Conservation (phyloP, 2,113 vertebrate genomes). For the Chloebia gouldiae region DNA sequence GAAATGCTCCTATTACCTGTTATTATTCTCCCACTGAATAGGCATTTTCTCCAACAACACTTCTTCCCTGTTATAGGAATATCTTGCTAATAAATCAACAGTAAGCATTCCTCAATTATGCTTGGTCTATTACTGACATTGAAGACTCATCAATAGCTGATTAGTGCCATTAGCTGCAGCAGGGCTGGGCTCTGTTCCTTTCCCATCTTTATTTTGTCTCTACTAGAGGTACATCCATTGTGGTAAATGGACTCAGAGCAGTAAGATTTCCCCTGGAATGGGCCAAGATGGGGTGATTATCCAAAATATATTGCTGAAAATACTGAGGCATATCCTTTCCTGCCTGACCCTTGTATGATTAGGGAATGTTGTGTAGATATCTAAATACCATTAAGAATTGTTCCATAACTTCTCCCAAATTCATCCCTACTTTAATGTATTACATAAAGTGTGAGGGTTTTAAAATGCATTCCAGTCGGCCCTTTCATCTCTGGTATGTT, state of each 20-base stretch:
- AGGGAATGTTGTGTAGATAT: not conserved
- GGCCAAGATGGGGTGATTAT: not conserved
- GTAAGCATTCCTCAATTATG: not conserved
- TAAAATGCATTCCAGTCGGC: not conserved
- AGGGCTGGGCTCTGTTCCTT: not conserved
- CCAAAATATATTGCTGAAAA: not conserved
- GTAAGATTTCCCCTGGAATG: not conserved
- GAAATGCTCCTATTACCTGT: not conserved
- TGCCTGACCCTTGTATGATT: not conserved
- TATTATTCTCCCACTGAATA: not conserved
- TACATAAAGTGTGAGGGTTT: rapidly evolving
- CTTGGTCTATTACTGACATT: not conserved
- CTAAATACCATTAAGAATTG: not conserved
- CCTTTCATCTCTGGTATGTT: not conserved
- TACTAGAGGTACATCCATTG: not conserved
- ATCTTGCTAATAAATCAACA: not conserved
- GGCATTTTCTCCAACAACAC: not conserved
- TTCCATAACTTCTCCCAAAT: not conserved
- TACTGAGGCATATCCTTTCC: not conserved
- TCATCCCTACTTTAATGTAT: not conserved
- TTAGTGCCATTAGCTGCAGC: not conserved
- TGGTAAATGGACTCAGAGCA: not conserved
- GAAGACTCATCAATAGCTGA: not conserved
- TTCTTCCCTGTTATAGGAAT: not conserved
- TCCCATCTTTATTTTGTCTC: not conserved